Conservation (phyloP, 1,140 invertebrate genomes). For the Agraylea sexmaculata region DNA sequence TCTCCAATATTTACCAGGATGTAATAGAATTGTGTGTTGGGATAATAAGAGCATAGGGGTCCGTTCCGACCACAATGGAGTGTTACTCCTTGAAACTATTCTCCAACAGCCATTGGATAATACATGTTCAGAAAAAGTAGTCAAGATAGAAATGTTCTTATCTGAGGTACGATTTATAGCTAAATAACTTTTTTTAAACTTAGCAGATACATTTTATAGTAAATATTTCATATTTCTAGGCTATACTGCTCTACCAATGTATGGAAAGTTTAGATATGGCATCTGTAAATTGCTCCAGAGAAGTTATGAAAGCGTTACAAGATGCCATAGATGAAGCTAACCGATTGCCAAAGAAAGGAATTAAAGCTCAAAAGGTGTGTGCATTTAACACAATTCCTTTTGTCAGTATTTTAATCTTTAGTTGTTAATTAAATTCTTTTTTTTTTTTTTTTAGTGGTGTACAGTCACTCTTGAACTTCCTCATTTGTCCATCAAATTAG, state of each 20-base stretch:
- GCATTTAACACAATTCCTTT: not conserved
- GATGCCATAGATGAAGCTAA: slow-evolving; percentile 59
- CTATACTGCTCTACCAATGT: slow-evolving; percentile 69
- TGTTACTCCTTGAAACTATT: slow-evolving; percentile 75
- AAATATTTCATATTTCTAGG: slow-evolving; percentile 37
- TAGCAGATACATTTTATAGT: slow-evolving; percentile 2
- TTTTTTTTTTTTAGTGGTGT: slow-evolving; percentile 64
- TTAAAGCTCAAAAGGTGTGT: slow-evolving; percentile 71
- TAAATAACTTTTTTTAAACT: no score
- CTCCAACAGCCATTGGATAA: slow-evolving; percentile 64
- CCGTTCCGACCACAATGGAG: slow-evolving; percentile 80
- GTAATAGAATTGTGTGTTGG: slow-evolving; percentile 72
- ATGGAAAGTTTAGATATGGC: slow-evolving; percentile 57
- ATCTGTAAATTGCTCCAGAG: slow-evolving; percentile 59
- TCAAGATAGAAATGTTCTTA: slow-evolving; percentile 72
- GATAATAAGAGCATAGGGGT: slow-evolving; percentile 70
- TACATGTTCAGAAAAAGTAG: slow-evolving; percentile 54
- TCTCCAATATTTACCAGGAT: slow-evolving; percentile 60
- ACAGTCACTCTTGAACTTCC: slow-evolving; percentile 73
- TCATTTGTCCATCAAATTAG: slow-evolving; percentile 62
- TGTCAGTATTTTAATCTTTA: slow-evolving; percentile 9
- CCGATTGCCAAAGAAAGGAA: slow-evolving; percentile 62
- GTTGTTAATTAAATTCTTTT: not conserved
- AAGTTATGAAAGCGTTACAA: slow-evolving; percentile 66
- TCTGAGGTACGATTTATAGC: slow-evolving; percentile 76